Percentiles rank a stretch among this genome's conserved stretches.
Evolutionary conservation across 2,888 invertebrate species (phyloP).

Genomic region (Pardosa pseudoannulata): DNA sequence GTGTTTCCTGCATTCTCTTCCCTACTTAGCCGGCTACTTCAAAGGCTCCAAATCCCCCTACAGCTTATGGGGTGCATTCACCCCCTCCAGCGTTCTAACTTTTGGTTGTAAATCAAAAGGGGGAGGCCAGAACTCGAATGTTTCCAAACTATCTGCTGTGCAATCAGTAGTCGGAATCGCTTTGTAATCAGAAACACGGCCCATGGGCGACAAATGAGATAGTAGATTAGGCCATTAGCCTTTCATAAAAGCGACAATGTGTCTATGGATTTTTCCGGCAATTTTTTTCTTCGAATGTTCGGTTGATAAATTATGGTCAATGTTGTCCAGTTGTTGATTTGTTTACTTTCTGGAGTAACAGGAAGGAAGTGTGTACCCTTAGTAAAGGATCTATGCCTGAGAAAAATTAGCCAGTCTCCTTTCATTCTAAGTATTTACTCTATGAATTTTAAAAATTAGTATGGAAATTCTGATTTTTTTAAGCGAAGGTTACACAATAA

Average conservation of each 20-base stretch:
- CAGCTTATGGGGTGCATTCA: not conserved
- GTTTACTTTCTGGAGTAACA: no score
- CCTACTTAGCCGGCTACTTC: conserved; percentile 32
- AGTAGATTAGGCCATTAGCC: not conserved
- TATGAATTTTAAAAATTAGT: no score
- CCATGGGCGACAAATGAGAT: conserved; percentile 40
- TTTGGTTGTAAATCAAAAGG: conserved; percentile 44
- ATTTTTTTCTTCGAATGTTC: not conserved
- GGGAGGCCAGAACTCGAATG: conserved; percentile 18
- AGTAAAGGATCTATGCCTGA: no score
- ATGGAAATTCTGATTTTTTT: no score
- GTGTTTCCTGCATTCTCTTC: not conserved
- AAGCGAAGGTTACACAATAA: no score
- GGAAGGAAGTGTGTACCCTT: no score
- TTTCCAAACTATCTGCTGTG: conserved; percentile 35
- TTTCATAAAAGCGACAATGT: not conserved
- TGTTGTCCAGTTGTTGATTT: not conserved
- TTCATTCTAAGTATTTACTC: no score
- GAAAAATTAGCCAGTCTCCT: no score
- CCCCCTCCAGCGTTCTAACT: conserved; percentile 3
- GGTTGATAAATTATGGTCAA: not conserved
- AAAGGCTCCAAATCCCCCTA: not conserved
- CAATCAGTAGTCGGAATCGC: conserved; percentile 58
- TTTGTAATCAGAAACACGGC: conserved; percentile 56
- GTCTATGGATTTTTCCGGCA: conserved; percentile 3